Percentiles rank a stretch among this genome's conserved stretches.
Evolutionary conservation across 2,888 invertebrate species (phyloP).

Genomic region (Heliothis peltigera): DNA sequence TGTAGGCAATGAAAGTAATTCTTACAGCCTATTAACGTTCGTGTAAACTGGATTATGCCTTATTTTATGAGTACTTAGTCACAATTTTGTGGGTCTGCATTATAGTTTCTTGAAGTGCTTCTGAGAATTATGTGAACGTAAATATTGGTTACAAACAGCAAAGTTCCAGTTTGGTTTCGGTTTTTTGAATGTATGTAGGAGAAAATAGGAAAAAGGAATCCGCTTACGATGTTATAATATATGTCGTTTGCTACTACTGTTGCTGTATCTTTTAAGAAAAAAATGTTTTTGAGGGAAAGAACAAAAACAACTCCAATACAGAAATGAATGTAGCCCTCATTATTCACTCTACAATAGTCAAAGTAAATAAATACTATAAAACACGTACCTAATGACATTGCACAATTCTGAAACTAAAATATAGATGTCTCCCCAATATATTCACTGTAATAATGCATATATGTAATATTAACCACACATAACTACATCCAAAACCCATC

Average conservation of each 20-base stretch:
- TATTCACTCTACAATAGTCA: background rate
- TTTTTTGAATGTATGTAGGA: background rate
- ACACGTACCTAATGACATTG: background rate
- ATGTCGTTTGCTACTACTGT: too few species aligned
- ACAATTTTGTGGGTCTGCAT: conserved; percentile 16
- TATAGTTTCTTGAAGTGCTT: conserved; percentile 22
- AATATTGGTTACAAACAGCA: conserved; percentile 6
- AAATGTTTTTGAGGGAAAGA: too few species aligned
- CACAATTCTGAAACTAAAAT: background rate
- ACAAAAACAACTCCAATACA: too few species aligned
- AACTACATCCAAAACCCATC: conserved; percentile 38
- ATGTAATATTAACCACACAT: conserved; percentile 40
- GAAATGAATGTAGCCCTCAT: too few species aligned
- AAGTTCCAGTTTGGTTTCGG: background rate
- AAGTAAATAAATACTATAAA: background rate
- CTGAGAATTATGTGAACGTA: conserved; percentile 7
- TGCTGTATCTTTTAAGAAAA: too few species aligned
- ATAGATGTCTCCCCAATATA: conserved; percentile 7
- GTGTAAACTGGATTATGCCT: conserved; percentile 42
- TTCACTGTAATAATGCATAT: background rate
- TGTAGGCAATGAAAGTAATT: conserved; percentile 30
- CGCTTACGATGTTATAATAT: background rate
- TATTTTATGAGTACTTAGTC: conserved; percentile 35
- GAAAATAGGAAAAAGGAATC: background rate
- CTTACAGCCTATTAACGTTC: conserved; percentile 33